Evolutionary conservation across 2,888 invertebrate species (phyloP).

Genomic region (Pyrochroa serraticornis): DNA sequence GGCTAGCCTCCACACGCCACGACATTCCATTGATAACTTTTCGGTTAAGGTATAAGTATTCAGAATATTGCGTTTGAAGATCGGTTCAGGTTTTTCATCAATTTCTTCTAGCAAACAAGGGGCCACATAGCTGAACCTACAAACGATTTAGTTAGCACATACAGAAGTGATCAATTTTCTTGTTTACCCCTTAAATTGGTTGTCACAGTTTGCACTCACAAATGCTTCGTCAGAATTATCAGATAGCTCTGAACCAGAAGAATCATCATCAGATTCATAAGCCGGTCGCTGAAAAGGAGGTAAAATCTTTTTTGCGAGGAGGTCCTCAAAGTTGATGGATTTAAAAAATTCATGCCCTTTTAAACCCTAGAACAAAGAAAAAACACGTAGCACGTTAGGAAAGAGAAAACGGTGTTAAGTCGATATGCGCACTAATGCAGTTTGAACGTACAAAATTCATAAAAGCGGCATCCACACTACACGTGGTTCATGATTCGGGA

Average conservation of each 20-base stretch:
- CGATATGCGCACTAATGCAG: no score
- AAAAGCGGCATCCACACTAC: no score
- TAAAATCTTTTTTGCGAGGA: constrained; percentile 81
- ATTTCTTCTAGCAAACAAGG: constrained; percentile 83
- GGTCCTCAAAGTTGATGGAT: constrained; percentile 91
- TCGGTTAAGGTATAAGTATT: constrained; percentile 94
- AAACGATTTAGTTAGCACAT: constrained; percentile 37
- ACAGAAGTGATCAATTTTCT: background rate
- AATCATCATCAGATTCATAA: constrained; percentile 90
- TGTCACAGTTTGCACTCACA: constrained; percentile 97
- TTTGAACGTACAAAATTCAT: no score
- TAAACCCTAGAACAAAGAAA: constrained; percentile 68
- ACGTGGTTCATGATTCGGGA: no score
- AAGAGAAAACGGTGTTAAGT: constrained; percentile 7
- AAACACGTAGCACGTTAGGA: constrained; percentile 9
- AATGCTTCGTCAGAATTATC: constrained; percentile 98
- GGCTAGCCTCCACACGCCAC: constrained; percentile 91
- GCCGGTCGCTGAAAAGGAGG: constrained; percentile 98
- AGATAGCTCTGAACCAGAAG: constrained; percentile 98
- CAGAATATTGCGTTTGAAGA: constrained; percentile 67
- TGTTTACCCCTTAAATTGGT: constrained; percentile 78
- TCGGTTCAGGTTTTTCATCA: constrained; percentile 47
- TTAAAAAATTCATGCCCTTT: constrained; percentile 94
- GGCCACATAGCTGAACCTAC: constrained; percentile 91
- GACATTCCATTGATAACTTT: constrained; percentile 91